These are phyloP conservation scores for Netelia fuscicornis DNA, from an alignment of 2,888 invertebrate species.

Conservation along the genomic window DNA sequence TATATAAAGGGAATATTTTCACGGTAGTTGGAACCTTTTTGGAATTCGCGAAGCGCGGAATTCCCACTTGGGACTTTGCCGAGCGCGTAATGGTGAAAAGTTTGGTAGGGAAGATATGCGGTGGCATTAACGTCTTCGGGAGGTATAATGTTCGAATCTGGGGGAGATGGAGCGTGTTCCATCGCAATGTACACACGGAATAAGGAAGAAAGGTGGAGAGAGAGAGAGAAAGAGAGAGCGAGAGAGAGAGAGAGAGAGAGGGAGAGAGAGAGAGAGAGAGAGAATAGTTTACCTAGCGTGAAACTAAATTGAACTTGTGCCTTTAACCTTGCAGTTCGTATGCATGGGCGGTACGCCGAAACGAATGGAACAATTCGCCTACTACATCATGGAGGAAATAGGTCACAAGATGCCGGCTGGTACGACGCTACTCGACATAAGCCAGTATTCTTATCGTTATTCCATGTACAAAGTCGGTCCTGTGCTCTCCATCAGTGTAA, in stretches of 20 bases:
- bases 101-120: neutral
- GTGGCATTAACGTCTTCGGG: neutral
- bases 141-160: constrained; percentile 1
- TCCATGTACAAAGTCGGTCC: constrained; percentile 98
- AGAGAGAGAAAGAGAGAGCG: neutral
- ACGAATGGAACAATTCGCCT: constrained; percentile 97
- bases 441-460: constrained; percentile 96
- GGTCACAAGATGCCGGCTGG: constrained; percentile 96
- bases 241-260: neutral
- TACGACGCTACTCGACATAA: constrained; percentile 94
- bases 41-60: no score
- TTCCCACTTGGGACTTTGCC: no score
- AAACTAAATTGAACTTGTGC: constrained; percentile 45
- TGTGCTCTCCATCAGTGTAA: constrained; percentile 93
- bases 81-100: no score
- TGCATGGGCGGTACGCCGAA: constrained; percentile 98
- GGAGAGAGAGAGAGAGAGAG: neutral
- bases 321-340: constrained; percentile 90
- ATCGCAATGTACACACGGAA: constrained; percentile 2
- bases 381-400: constrained; percentile 95
- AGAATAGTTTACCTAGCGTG: constrained; percentile 3
- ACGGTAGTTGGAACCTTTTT: no score
- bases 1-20: no score
- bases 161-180: neutral
- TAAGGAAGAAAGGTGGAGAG: constrained; percentile 7